phyloP scores from a whole-genome alignment of 2,888 invertebrate genomes.

The Machimus atricapillus region DNA sequence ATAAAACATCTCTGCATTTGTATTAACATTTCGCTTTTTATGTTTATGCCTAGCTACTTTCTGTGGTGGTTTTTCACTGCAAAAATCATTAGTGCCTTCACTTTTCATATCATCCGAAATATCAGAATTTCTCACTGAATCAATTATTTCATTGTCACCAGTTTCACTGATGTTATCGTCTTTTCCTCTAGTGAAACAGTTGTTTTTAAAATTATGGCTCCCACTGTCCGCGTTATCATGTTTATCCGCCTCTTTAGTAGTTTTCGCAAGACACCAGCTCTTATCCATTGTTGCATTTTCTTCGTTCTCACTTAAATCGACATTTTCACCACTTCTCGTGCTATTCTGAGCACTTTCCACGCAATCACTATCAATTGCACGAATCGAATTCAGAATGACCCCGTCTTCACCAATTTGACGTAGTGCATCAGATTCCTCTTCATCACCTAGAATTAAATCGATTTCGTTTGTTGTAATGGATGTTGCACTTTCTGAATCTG shows the following conservation, averaged over 20 bases:
- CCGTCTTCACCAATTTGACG: neutral
- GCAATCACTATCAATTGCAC: neutral
- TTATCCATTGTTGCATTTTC: slow-evolving; percentile 47
- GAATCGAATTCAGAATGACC: neutral
- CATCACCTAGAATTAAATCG: slow-evolving; percentile 51
- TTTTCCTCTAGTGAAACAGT: neutral
- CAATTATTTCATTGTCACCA: neutral
- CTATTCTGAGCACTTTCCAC: neutral
- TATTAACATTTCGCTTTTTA: neutral
- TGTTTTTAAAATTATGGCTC: neutral
- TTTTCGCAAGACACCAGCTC: neutral
- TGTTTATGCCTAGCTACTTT: neutral
- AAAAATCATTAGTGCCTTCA: neutral
- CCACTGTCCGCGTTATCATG: slow-evolving; percentile 49
- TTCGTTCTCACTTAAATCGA: slow-evolving; percentile 45
- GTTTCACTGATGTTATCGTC: neutral
- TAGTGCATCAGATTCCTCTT: slow-evolving; percentile 41
- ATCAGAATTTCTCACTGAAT: neutral
- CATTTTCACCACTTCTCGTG: neutral
- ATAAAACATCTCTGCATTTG: neutral
- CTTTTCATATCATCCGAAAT: neutral
- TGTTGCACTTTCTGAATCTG: slow-evolving; percentile 47
- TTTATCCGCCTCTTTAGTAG: neutral
- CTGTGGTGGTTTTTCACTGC: neutral
- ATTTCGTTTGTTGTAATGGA: slow-evolving; percentile 51